Base-by-base conservation (phyloP, 2,113 vertebrate genomes). In the Progne subis region DNA sequence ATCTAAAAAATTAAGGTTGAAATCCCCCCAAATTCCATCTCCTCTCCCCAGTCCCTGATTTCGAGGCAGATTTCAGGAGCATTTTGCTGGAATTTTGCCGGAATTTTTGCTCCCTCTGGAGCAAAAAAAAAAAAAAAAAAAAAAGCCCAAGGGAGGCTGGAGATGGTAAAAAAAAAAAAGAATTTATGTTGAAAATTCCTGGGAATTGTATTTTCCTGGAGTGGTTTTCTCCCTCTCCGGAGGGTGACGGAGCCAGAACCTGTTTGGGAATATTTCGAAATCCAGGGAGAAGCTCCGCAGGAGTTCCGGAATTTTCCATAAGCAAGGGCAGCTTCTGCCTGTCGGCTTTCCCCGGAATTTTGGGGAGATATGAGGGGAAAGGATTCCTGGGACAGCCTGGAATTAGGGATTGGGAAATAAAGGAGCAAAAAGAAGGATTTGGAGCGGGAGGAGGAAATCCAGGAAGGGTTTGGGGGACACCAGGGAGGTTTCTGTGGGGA, bases 31-130 rank as follows among this genome's bases (percentile, higher is more conserved):
- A 34, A 9, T 20, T 53, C 34, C 31, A 2, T 41, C 9, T 60
- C 18, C 28, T 47, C 16, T 43, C 57, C n/a, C 23, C 32, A 31
- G 0, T 41, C 43, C 9, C 23, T 64, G 28, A 24, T 49, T 47
- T 55, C 0, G 0, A n/a, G 28, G 28, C 8, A 4, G 28, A 12
- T 21, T 26, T 28, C 24, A 5, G 39, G 3, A 6, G 11, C 0
- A 0, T 46, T 71, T 41, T 28, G 29, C 44, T n/a, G 39, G n/a
- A 6, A 26, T 14, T 71, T 41, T 28, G 29, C 44, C 28, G 39
- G 26, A 6, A 26, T 14, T 37, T n/a, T 60, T 69, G 32, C 67
- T 80, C 44, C 23, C 1, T 31, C 37, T 53, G 65, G 13, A 43
- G 41, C 8, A n/a, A n/a, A n/a, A n/a, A n/a, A n/a, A n/a, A n/a